Conservation (phyloP, 37 sponge, comb jelly and placozoan species). For the Oopsacas minuta region DNA sequence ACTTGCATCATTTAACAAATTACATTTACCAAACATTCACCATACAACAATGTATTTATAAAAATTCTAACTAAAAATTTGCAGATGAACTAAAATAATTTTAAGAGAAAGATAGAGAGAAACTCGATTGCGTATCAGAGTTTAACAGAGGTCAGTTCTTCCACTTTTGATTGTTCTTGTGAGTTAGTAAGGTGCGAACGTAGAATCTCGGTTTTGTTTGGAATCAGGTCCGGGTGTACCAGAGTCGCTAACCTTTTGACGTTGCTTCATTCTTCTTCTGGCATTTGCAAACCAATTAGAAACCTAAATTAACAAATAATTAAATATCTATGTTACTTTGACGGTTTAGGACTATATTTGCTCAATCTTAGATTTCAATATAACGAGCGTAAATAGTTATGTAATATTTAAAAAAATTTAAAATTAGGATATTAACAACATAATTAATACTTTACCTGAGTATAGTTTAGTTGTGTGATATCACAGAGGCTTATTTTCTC, state of each 20-base stretch:
- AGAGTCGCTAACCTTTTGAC: conserved; percentile 14
- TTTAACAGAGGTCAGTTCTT: background rate
- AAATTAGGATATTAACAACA: background rate
- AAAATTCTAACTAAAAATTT: conserved; percentile 9
- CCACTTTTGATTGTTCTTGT: background rate
- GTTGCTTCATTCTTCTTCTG: conserved; percentile 47
- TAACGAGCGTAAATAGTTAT: background rate
- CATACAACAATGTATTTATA: background rate
- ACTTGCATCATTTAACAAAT: background rate
- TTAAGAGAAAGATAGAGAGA: background rate
- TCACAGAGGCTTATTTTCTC: conserved; percentile 67
- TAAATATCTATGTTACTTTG: too few species aligned
- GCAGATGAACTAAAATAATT: conserved; percentile 10
- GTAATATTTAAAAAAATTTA: background rate
- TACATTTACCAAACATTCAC: background rate
- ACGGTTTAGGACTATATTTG: too few species aligned
- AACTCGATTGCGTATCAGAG: background rate
- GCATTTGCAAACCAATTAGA: conserved; percentile 80
- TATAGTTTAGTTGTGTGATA: conserved; percentile 55
- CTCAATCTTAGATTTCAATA: too few species aligned
- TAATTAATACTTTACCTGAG: conserved; percentile 57
- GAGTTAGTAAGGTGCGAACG: conserved; percentile 15
- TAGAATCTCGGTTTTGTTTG: background rate
- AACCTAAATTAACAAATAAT: conserved; percentile 28
- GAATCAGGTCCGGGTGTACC: conserved; percentile 11